Evolutionary conservation across 2,888 invertebrate genomes (phyloP), one percentile per base, ranked within the genome.

Genomic region (Adela reaumurella): DNA sequence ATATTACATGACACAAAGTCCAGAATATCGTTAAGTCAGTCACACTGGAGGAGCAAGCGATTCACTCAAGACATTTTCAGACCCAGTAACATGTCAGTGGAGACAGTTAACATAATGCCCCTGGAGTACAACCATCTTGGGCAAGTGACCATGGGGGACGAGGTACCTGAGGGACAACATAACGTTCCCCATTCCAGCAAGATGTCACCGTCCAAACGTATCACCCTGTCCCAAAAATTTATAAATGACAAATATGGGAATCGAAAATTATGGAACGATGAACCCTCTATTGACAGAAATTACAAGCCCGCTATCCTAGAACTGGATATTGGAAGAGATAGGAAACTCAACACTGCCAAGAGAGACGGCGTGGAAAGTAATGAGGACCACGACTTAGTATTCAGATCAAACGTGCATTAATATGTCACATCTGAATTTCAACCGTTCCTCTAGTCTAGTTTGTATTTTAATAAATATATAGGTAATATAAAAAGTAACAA

Each of bases 211-310:
- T 58, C 59, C 48, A 76, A 69, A 62, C 66, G 69, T 62, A 66
- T 73, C 58, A 81, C 68, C 51, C 61, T 74, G 44, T 80, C 80
- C 24, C 80, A 81, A 59, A 81, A 81, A 57, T 81, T 81, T 55
- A 78, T 81, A 46, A 80, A 80, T 53, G 81, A 80, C 57, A 81
- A 81, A 62, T 79, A 80, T 54, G 80, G 80, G 42, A 79, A 77
- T 53, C 67, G 72, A 58, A 79, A 72, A 59, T 59, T 80, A 50
- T 80, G 79, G 79, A 62, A 63, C 48, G 78, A 77, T 47, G 78
- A 78, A 45, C 6, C 20, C 41, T 58, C 61, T 5, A 68, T 61
- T 49, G 70, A 77, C 46, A 65, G 62, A 56, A 67, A 63, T 57
- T 49, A 58, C 35, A 76, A 71, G 62, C 59, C 63, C 35, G 66